Evolutionary conservation across 1,140 invertebrate genomes (phyloP), one percentile per base, ranked within the genome.

Genomic region (Pachyrhynchus sulphureomaculatus): DNA sequence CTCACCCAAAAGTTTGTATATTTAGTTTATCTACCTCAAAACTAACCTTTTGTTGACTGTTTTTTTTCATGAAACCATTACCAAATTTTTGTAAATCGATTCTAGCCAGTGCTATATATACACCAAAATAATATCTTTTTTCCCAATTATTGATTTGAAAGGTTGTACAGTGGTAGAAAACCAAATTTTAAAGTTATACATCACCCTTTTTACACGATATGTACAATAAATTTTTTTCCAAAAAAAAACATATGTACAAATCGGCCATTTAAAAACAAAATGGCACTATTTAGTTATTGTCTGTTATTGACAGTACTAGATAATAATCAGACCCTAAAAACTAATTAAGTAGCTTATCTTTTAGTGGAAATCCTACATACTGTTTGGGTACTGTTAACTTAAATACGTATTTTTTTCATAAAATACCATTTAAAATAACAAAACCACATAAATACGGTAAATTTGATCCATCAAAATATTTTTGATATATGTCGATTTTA

Each of bases 281-380:
- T 68, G 67, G 67, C 67, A 68, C 64, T 18, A 10, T 45, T 56
- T 52, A 66, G 42, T 68, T 69, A 71, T 68, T 71, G 65, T 71
- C 67, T 64, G 48, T 20, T 65, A 64, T 58, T 61, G 64, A 66
- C 54, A 61, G 34, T 64, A 63, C 23, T 63, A 42, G 34, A 48
- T 61, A n/a, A n/a, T n/a, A 62, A 23, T 26, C 26, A 51, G 33
- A 42, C 49, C 58, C 51, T 53, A 61, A 57, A 62, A 37, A 39
- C 61, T 70, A 67, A 48, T 71, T 71, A 71, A 71, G 69, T 71
- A 71, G 52, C 67, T 64, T 44, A 49, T 48, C 37, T 29, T 57
- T 49, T 57, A 65, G 18, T 15, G 6, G 20, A 26, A 54, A n/a
- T 54, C 23, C 12, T 26, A 21, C 39, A 0, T n/a, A 18, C 26